A percentile compares a stretch with the other conserved stretches of the same genome.
Conservation (phyloP, 2,113 vertebrate species). For the Aegotheles bennettii region DNA sequence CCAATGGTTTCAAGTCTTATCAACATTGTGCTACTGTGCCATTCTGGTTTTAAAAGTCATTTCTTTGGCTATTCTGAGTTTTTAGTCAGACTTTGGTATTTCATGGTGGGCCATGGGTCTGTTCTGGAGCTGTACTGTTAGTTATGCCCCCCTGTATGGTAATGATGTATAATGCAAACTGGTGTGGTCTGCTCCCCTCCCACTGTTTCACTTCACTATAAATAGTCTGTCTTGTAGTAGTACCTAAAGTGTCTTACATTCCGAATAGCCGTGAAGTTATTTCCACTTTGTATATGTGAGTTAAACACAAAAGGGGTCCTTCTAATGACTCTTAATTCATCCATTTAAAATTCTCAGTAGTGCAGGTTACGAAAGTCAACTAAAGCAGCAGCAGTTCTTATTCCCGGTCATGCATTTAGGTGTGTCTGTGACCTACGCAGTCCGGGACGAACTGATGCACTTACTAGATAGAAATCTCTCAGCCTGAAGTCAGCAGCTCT, state of each 20-base stretch:
- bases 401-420: background rate
- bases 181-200: background rate
- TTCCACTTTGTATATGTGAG: background rate
- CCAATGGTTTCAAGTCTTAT: background rate
- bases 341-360: background rate
- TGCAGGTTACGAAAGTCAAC: background rate
- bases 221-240: background rate
- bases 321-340: background rate
- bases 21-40: background rate
- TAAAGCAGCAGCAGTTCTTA: background rate
- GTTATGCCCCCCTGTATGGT: accelerated
- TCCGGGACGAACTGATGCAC: background rate
- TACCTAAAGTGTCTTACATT: too few relatives aligned
- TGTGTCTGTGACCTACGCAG: accelerated
- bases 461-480: background rate
- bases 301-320: background rate
- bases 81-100: background rate
- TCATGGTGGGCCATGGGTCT: accelerated
- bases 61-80: too few relatives aligned
- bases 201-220: background rate
- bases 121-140: background rate
- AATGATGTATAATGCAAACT: background rate
- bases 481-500: background rate
- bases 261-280: too few relatives aligned
- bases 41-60: too few relatives aligned